Evolutionary conservation across 37 sponge, comb jelly and placozoan species (phyloP).

Genomic region (Theonella swinhoei): DNA sequence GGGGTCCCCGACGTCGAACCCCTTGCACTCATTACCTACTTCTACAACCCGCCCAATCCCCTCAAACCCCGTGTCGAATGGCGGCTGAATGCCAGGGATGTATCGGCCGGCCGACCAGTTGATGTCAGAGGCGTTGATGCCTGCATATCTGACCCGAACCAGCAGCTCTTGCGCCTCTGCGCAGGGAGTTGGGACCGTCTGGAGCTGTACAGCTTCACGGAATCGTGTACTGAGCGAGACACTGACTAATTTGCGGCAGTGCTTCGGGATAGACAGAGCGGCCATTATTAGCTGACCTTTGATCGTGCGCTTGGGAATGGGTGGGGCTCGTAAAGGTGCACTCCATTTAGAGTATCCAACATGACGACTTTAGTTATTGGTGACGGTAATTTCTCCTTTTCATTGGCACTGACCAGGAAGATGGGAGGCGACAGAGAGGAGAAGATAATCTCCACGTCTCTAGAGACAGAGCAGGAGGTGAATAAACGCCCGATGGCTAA

Average conservation of each 20-base stretch:
- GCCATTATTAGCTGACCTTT: constrained; percentile 16
- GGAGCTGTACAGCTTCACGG: constrained; percentile 55
- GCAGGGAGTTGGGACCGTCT: constrained; percentile 6
- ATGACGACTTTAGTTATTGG: constrained; percentile 59
- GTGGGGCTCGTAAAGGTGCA: neutral
- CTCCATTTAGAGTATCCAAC: neutral
- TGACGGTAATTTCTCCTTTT: constrained; percentile 89
- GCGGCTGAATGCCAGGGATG: constrained; percentile 45
- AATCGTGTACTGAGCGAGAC: constrained; percentile 36
- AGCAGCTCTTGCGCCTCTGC: constrained; percentile 55
- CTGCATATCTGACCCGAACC: constrained; percentile 51
- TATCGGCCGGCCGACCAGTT: constrained; percentile 83
- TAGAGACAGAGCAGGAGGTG: constrained; percentile 20
- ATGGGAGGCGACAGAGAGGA: neutral
- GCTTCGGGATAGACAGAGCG: neutral
- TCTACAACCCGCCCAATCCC: constrained; percentile 56
- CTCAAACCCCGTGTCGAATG: constrained; percentile 74
- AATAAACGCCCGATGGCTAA: neutral
- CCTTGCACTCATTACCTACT: constrained; percentile 35
- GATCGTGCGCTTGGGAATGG: neutral
- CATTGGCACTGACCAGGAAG: constrained; percentile 13
- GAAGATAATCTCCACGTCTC: constrained; percentile 44
- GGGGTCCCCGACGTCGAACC: constrained; percentile 50
- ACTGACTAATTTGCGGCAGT: constrained; percentile 41
- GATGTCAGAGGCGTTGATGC: constrained; percentile 85